phyloP scores from a whole-genome alignment of 2,797 vertebrate species.

The Eutrigla gurnardus region DNA sequence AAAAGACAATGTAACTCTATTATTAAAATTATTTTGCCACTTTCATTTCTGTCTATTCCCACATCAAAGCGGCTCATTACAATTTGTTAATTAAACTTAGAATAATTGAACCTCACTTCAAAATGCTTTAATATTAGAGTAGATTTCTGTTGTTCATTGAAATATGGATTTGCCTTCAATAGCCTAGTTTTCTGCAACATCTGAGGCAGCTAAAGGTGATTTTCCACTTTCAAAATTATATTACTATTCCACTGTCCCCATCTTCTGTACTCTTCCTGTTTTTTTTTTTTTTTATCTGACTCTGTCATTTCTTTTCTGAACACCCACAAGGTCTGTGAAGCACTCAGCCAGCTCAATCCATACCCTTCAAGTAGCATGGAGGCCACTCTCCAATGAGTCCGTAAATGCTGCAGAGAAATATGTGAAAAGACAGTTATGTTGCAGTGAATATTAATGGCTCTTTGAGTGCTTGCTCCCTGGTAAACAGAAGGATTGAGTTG shows the following conservation, averaged over 20 bases:
- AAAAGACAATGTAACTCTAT: conserved; percentile 66
- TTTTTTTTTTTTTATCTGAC: conserved; percentile 39
- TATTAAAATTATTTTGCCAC: conserved; percentile 68
- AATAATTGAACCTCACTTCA: conserved; percentile 76
- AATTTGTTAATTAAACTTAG: conserved; percentile 79
- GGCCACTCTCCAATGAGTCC: conserved; percentile 60
- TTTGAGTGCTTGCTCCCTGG: conserved; percentile 76
- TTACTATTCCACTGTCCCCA: conserved; percentile 54
- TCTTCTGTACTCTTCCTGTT: conserved; percentile 43
- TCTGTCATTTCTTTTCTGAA: conserved; percentile 59
- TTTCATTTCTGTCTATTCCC: conserved; percentile 69
- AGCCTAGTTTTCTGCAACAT: conserved; percentile 68
- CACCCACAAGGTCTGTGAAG: conserved; percentile 66
- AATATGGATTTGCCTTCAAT: conserved; percentile 69
- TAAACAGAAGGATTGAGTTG: conserved; percentile 80
- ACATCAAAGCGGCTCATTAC: conserved; percentile 80
- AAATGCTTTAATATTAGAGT: conserved; percentile 65
- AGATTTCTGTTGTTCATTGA: conserved; percentile 63
- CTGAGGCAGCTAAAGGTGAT: conserved; percentile 68
- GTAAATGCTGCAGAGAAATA: conserved; percentile 66
- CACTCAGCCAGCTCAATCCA: conserved; percentile 61
- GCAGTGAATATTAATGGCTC: conserved; percentile 81
- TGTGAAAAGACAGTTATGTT: conserved; percentile 73
- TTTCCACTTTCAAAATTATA: conserved; percentile 60
- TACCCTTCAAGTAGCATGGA: conserved; percentile 64